Conservation (phyloP, 2,888 invertebrate species). For the Epistrophella euchroma region DNA sequence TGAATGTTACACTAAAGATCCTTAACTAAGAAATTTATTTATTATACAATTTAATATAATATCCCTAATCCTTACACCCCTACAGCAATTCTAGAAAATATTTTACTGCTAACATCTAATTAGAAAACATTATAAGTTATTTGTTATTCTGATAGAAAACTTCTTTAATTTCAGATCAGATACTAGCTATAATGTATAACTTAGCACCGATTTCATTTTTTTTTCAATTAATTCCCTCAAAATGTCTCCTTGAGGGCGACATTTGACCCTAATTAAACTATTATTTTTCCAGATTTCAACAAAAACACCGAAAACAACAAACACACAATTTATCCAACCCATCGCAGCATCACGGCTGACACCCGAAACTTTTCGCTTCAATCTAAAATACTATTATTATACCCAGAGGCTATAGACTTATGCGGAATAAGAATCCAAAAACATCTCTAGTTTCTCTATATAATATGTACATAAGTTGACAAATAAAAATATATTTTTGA, state of each 20-base stretch:
- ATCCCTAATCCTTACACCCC: background rate
- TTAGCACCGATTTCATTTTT: conserved; percentile 10
- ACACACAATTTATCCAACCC: conserved; percentile 20
- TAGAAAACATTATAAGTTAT: background rate
- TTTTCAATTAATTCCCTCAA: conserved; percentile 38
- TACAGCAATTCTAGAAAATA: background rate
- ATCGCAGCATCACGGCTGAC: background rate
- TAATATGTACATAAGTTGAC: conserved; percentile 29
- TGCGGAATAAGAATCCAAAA: background rate
- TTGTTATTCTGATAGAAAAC: background rate
- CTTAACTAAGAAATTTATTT: too few relatives aligned
- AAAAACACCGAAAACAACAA: conserved; percentile 33
- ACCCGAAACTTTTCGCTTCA: conserved; percentile 17
- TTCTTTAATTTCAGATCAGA: conserved; percentile 21
- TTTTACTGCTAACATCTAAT: background rate
- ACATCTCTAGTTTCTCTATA: background rate
- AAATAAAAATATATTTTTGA: conserved; percentile 33
- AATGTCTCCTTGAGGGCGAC: conserved; percentile 24
- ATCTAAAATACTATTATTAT: conserved; percentile 24
- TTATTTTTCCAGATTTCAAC: conserved; percentile 17
- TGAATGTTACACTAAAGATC: too few relatives aligned
- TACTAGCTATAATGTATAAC: conserved; percentile 21
- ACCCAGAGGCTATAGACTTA: background rate
- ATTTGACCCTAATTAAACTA: conserved; percentile 58
- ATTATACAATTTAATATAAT: background rate